Percentiles rank a stretch among this genome's conserved stretches.
Evolutionary conservation across 2,113 vertebrate genomes (phyloP).

Genomic region (Corythaeola cristata): DNA sequence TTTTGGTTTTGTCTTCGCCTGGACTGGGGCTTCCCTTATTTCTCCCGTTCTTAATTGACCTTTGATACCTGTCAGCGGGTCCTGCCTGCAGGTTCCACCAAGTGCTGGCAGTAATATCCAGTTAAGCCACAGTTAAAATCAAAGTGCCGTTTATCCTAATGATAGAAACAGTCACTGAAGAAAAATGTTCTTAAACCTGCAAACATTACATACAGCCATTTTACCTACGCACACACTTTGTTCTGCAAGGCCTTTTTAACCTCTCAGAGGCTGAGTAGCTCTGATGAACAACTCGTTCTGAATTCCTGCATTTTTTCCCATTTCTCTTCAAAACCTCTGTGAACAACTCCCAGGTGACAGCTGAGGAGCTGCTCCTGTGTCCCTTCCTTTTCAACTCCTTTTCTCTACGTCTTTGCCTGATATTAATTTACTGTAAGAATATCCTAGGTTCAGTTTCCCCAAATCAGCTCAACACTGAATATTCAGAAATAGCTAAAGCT

Average conservation of each 20-base stretch:
- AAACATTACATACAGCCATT: neutral
- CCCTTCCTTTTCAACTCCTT: neutral
- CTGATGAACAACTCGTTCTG: neutral
- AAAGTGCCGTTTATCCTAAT: neutral
- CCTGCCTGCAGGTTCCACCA: neutral
- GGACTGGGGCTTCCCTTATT: neutral
- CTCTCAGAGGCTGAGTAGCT: neutral
- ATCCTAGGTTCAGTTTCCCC: neutral
- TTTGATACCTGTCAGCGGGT: neutral
- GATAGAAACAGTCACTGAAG: neutral
- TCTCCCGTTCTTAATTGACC: neutral
- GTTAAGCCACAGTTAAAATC: neutral
- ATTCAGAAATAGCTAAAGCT: neutral
- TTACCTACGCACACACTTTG: neutral
- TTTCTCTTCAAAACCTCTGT: neutral
- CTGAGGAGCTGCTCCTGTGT: neutral
- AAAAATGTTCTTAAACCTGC: neutral
- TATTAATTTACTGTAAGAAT: neutral
- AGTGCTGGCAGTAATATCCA: neutral
- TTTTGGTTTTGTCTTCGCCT: neutral
- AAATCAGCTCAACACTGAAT: neutral
- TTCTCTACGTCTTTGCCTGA: neutral
- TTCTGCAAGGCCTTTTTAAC: neutral
- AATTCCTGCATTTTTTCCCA: neutral
- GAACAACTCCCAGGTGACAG: neutral